Evolutionary conservation across 2,113 vertebrate genomes (phyloP).

Genomic region (Mesoclemmys tuberculata): DNA sequence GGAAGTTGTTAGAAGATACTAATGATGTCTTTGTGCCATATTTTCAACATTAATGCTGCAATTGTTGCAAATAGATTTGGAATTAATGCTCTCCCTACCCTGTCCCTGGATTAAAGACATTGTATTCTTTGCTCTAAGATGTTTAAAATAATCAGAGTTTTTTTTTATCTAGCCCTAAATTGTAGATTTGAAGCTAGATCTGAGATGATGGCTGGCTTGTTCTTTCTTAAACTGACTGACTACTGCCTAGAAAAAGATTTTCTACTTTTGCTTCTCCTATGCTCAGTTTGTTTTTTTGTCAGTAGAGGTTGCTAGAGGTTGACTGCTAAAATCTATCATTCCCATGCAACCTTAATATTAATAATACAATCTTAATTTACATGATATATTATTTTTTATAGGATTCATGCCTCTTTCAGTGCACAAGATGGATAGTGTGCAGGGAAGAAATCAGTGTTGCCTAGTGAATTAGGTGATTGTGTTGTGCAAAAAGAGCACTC

Average conservation of each 20-base stretch:
- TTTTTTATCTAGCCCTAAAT: neutral
- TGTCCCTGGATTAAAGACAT: neutral
- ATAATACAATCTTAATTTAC: neutral
- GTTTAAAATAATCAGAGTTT: neutral
- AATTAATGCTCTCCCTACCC: neutral
- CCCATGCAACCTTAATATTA: neutral
- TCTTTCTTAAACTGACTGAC: neutral
- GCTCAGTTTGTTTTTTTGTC: neutral
- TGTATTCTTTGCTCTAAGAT: neutral
- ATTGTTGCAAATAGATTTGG: neutral
- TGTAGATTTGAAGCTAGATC: neutral
- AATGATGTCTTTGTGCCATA: neutral
- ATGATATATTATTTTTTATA: neutral
- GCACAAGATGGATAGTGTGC: neutral
- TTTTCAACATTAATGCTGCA: neutral
- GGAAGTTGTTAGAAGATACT: neutral
- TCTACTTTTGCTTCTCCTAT: neutral
- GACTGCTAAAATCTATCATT: neutral
- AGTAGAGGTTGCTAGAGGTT: neutral
- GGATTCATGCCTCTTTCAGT: neutral
- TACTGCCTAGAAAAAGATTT: fast-evolving
- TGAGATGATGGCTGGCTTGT: neutral
- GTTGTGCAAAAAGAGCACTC: too few species aligned
- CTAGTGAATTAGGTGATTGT: neutral
- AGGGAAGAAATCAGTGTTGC: neutral